A percentile compares a stretch with the other conserved stretches of the same genome.
These are phyloP conservation scores for Lordiphosa andalusiaca DNA, from an alignment of 2,888 invertebrate species.

Conservation along the genomic window DNA sequence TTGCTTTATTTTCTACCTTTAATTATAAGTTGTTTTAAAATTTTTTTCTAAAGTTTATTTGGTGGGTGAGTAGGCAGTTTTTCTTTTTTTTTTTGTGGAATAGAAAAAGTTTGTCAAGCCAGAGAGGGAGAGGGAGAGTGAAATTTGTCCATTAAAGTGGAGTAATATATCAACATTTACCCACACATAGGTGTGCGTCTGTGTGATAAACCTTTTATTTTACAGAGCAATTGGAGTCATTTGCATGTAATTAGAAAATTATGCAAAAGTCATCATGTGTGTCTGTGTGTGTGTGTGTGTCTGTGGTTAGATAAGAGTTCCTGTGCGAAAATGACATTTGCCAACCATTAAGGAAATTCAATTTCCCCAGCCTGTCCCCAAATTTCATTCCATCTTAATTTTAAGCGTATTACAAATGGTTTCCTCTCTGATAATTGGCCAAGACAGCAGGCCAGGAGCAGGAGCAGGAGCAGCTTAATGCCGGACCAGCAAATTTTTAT, in stretches of 20 bases:
- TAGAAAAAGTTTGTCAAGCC: slow-evolving; percentile 55
- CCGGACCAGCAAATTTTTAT: slow-evolving; percentile 16
- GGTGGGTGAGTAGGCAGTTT: slow-evolving; percentile 35
- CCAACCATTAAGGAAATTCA: slow-evolving; percentile 50
- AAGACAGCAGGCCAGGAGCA: not conserved
- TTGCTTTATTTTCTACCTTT: slow-evolving; percentile 53
- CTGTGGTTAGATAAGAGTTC: slow-evolving; percentile 5
- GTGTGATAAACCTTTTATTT: slow-evolving; percentile 44
- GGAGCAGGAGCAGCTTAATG: slow-evolving; percentile 10
- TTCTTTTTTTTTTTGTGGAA: slow-evolving; percentile 28
- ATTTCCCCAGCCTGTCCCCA: slow-evolving; percentile 53
- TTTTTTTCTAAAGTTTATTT: slow-evolving; percentile 7
- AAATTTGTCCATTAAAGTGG: slow-evolving; percentile 65
- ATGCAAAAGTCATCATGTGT: slow-evolving; percentile 38
- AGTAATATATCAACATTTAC: not conserved
- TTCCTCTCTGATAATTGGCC: slow-evolving; percentile 4
- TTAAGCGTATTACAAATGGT: slow-evolving; percentile 30
- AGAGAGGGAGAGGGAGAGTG: slow-evolving; percentile 28
- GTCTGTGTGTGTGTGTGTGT: too few species aligned
- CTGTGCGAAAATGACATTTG: slow-evolving; percentile 5
- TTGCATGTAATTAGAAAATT: slow-evolving; percentile 63
- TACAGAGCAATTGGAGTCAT: slow-evolving; percentile 46
- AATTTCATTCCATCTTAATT: slow-evolving; percentile 35
- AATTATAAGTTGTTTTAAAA: slow-evolving; percentile 59
- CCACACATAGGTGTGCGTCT: slow-evolving; percentile 20